Evolutionary conservation across 2,888 invertebrate species (phyloP).

Genomic region (Metellina segmentata): DNA sequence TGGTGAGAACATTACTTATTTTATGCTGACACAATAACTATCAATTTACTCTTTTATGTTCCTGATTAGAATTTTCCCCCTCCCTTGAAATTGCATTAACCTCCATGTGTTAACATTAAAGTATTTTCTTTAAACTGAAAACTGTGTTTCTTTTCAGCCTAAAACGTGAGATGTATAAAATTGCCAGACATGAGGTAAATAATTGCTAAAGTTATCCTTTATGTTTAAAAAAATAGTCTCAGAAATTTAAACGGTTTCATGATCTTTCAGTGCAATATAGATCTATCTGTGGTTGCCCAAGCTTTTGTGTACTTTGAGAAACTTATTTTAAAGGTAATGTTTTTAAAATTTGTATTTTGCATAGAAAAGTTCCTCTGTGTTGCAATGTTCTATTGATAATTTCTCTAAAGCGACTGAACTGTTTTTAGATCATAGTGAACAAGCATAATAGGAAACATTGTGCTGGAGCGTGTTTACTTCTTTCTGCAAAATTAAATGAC

Average conservation of each 20-base stretch:
- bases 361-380: neutral
- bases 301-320: constrained; percentile 99
- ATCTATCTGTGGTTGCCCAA: constrained; percentile 95
- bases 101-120: neutral
- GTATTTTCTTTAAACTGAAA: neutral
- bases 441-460: constrained; percentile 97
- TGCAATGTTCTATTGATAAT: neutral
- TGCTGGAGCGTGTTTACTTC: constrained; percentile 95
- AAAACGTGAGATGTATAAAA: constrained; percentile 96
- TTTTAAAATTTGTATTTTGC: constrained; percentile 13
- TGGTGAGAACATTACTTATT: neutral
- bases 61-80: too few relatives aligned
- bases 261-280: constrained; percentile 85
- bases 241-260: constrained; percentile 67
- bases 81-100: neutral
- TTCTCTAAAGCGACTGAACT: neutral
- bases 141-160: constrained; percentile 83
- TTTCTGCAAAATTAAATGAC: constrained; percentile 98
- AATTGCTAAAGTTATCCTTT: neutral
- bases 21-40: neutral
- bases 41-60: neutral
- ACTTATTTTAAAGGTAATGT: constrained; percentile 87
- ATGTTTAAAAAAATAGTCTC: neutral
- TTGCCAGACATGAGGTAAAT: constrained; percentile 88
- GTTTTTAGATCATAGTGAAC: constrained; percentile 87